Conservation (phyloP, 92 coral and sea anemone genomes). For the Blastomussa wellsi region DNA sequence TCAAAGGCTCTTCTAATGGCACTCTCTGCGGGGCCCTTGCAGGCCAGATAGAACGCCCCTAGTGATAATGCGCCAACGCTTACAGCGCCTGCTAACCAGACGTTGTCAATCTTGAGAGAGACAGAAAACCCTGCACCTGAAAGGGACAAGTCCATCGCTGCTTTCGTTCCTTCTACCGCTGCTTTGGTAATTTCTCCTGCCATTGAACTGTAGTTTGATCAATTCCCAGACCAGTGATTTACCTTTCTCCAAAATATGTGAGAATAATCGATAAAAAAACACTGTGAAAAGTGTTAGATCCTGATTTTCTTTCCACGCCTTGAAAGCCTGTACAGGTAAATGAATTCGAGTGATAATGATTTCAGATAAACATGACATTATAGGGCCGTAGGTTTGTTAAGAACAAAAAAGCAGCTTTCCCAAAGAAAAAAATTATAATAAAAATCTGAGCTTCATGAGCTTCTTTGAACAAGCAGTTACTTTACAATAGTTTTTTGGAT, state of each 20-base stretch:
- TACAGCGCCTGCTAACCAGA: conserved; percentile 42
- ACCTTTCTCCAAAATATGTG: too few species aligned
- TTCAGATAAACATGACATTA: not conserved
- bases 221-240: too few species aligned
- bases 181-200: conserved; percentile 22
- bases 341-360: too few species aligned
- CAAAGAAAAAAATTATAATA: too few species aligned
- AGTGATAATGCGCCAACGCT: conserved; percentile 34
- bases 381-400: not conserved
- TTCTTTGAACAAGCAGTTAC: too few species aligned
- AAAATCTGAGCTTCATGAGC: too few species aligned
- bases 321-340: too few species aligned
- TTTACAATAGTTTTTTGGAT: too few species aligned
- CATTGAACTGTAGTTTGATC: conserved; percentile 11
- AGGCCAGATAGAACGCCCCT: conserved; percentile 38
- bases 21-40: conserved; percentile 36
- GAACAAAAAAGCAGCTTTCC: too few species aligned
- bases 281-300: too few species aligned
- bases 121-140: conserved; percentile 24
- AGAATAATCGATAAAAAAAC: too few species aligned
- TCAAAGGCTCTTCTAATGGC: conserved; percentile 33
- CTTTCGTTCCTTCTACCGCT: conserved; percentile 29
- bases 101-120: conserved; percentile 41
- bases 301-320: too few species aligned
- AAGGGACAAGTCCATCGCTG: conserved; percentile 30